phyloP scores from a whole-genome alignment of 2,888 invertebrate genomes.

The Orchestes rusci region DNA sequence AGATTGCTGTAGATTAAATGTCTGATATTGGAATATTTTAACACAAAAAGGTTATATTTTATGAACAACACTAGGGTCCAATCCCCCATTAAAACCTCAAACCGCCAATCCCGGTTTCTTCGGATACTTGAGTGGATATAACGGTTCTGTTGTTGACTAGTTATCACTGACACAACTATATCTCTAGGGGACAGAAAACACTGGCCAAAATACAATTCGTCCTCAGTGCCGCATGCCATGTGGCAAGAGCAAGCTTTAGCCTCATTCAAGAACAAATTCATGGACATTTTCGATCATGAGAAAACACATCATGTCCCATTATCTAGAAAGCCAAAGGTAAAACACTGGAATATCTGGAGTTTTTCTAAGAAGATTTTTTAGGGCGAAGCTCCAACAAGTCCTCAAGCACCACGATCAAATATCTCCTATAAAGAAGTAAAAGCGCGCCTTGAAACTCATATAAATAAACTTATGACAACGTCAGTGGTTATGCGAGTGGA shows the following conservation, averaged over 20 bases:
- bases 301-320: conserved; percentile 47
- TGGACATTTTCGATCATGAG: conserved; percentile 66
- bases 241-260: conserved; percentile 84
- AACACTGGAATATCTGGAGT: neutral
- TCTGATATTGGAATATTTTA: no score
- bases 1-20: no score
- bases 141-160: neutral
- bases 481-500: conserved; percentile 85
- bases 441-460: conserved; percentile 61
- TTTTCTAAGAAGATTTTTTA: neutral
- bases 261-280: conserved; percentile 67
- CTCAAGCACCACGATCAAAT: conserved; percentile 5
- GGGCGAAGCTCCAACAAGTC: conserved; percentile 5
- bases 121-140: neutral
- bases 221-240: conserved; percentile 68
- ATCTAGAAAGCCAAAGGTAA: conserved; percentile 37
- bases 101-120: no score
- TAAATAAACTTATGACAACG: conserved; percentile 85
- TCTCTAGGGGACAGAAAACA: conserved; percentile 75
- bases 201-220: conserved; percentile 82
- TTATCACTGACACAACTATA: no score
- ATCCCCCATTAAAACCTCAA: no score
- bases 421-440: conserved; percentile 53
- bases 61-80: no score
- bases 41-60: no score